phyloP scores from a whole-genome alignment of 1,140 invertebrate species.

The honey bee (Apis mellifera) region Amel_HAv3.1 CM009932.2:13762501-13763000 shows the following conservation, averaged over 20 bases:
- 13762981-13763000: background rate
- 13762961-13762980: background rate
- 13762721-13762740: conserved; percentile 70
- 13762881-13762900: no score
- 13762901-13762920: background rate
- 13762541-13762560: conserved; percentile 53
- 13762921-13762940: conserved; percentile 17
- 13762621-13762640: conserved; percentile 41
- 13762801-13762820: conserved; percentile 57
- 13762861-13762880: background rate
- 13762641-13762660: conserved; percentile 16
- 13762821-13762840: conserved; percentile 30
- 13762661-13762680: background rate
- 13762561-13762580: conserved; percentile 57
- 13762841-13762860: background rate
- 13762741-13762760: conserved; percentile 44
- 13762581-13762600: conserved; percentile 42
- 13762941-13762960: no score
- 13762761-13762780: conserved; percentile 68
- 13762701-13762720: conserved; percentile 15
- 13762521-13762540: background rate
- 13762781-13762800: conserved; percentile 60
- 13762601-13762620: conserved; percentile 56
- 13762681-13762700: conserved; percentile 4
- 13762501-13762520: background rate